phyloP scores from a whole-genome alignment of 2,113 vertebrate genomes.

The Malurus melanocephalus region DNA sequence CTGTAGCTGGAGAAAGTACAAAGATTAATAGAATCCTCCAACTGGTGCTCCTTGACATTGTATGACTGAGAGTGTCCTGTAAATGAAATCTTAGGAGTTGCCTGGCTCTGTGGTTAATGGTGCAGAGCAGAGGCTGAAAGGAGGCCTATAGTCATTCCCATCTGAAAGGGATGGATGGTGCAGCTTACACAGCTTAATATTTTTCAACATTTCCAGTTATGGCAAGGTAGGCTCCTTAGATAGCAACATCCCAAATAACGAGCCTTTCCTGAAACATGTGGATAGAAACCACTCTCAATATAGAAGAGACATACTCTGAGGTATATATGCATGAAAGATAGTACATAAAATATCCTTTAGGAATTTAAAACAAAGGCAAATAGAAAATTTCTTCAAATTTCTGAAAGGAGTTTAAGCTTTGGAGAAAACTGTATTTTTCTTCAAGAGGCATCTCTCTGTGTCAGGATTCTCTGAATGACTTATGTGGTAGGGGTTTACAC shows the following conservation, averaged over 20 bases:
- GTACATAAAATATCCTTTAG: not conserved
- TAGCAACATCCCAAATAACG: not conserved
- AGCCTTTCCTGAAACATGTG: not conserved
- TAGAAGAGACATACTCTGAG: not conserved
- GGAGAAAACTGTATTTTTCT: not conserved
- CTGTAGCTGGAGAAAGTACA: not conserved
- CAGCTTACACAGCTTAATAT: not conserved
- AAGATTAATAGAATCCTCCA: not conserved
- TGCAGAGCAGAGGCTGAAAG: not conserved
- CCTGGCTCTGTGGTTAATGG: not conserved
- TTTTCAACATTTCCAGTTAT: not conserved
- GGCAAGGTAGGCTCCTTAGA: not conserved
- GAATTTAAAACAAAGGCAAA: not conserved
- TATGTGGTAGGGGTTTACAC: fast-evolving
- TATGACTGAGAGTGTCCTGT: not conserved
- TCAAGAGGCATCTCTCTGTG: not conserved
- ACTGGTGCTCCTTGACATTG: not conserved
- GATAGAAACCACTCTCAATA: not conserved
- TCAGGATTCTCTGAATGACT: not conserved
- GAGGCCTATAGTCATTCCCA: not conserved
- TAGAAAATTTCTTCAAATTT: not conserved
- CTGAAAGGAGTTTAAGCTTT: not conserved
- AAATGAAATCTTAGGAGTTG: not conserved
- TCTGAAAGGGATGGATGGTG: not conserved
- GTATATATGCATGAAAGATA: not conserved